Percentiles rank a stretch among this genome's conserved stretches.
phyloP scores from a whole-genome alignment of 92 coral and sea anemone genomes.

The Muricea muricata region DNA sequence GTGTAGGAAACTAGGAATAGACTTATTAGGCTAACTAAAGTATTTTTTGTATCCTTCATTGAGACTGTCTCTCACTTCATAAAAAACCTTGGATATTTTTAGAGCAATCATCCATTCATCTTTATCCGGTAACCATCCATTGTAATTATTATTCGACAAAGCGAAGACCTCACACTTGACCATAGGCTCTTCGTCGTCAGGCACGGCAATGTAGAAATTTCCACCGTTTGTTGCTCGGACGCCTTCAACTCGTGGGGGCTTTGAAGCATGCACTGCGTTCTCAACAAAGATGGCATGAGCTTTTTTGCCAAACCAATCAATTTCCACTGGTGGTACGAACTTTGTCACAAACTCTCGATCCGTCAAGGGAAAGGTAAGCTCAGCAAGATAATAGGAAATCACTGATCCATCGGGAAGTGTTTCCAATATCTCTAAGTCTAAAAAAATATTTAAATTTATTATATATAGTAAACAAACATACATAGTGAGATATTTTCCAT shows the following conservation, averaged over 20 bases:
- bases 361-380: conserved; percentile 12
- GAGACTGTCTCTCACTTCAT: not conserved
- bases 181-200: not conserved
- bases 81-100: not conserved
- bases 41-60: not conserved
- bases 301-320: not conserved
- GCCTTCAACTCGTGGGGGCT: not conserved
- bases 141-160: not conserved
- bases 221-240: not conserved
- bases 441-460: no score
- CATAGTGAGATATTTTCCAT: no score
- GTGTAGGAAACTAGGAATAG: no score
- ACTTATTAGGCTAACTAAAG: not conserved
- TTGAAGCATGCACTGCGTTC: not conserved
- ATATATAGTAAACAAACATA: no score
- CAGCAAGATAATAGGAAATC: not conserved
- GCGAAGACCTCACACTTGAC: not conserved
- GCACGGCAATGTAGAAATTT: not conserved
- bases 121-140: not conserved
- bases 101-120: not conserved
- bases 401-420: conserved; percentile 34
- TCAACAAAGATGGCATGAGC: not conserved
- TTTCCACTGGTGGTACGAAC: conserved; percentile 30
- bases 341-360: conserved; percentile 30
- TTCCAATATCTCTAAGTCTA: conserved; percentile 1